Conservation (phyloP, 2,113 vertebrate species). For the Proteles cristata region DNA sequence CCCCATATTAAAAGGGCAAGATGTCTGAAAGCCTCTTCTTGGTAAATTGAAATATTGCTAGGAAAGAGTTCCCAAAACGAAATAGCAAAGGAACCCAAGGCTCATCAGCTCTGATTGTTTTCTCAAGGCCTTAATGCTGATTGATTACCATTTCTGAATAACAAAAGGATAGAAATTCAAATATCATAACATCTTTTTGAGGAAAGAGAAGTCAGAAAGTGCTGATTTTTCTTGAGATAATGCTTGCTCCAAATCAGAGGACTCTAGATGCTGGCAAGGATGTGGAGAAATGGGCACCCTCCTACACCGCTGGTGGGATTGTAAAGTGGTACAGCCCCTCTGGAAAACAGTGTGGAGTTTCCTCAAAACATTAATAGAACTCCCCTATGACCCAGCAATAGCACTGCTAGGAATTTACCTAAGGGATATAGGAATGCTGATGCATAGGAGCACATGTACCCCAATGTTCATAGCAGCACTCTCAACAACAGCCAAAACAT, state of each 20-base stretch:
- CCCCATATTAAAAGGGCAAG: neutral
- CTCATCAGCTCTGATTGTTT: neutral
- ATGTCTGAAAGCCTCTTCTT: neutral
- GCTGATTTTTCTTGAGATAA: slow-evolving; percentile 32
- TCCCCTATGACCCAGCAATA: no score
- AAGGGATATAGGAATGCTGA: no score
- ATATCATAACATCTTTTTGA: neutral
- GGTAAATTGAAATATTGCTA: neutral
- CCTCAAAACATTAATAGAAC: no score
- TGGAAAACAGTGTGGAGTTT: no score
- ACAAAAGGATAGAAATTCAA: neutral
- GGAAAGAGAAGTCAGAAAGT: neutral
- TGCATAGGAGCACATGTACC: no score
- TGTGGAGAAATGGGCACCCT: no score
- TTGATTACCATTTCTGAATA: neutral
- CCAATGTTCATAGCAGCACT: no score
- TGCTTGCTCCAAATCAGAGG: neutral
- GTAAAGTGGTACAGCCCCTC: no score
- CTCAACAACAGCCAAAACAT: no score
- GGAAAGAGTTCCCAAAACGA: neutral
- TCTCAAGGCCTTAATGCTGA: neutral
- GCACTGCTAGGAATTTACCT: no score
- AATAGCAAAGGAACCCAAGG: neutral
- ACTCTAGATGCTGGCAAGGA: no score
- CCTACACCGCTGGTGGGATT: no score